phyloP scores from a whole-genome alignment of 2,113 vertebrate species.

The Triplophysa tibetana region DNA sequence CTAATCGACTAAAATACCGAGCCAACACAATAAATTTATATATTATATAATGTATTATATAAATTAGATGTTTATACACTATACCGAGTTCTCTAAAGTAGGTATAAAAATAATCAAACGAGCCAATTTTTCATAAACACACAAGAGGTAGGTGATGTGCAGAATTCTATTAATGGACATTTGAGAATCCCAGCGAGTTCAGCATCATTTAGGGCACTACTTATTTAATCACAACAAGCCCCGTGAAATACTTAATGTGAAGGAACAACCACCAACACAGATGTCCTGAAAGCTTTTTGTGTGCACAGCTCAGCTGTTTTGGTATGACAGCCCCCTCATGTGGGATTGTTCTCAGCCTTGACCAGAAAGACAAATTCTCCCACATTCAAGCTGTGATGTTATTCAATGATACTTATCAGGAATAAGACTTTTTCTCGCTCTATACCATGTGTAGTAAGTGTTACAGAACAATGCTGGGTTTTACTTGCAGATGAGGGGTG shows the following conservation, averaged over 20 bases:
- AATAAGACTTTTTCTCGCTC: no score
- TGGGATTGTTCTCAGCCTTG: conserved; percentile 15
- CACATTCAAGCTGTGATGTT: neutral
- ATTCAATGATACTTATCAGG: no score
- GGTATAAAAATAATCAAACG: no score
- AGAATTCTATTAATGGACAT: neutral
- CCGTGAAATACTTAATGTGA: neutral
- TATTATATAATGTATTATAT: no score
- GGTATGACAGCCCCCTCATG: neutral
- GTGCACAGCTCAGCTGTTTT: conserved; percentile 29
- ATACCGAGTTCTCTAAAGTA: no score
- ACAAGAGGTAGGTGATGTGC: no score
- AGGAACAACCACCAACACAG: conserved; percentile 15
- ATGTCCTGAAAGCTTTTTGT: conserved; percentile 5
- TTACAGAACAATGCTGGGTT: neutral
- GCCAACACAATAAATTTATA: no score
- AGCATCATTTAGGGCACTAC: neutral
- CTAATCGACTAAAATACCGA: no score
- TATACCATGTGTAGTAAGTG: no score
- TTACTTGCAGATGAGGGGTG: neutral
- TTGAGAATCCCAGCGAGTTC: neutral
- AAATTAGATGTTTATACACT: no score
- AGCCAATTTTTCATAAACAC: no score
- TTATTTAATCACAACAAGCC: neutral
- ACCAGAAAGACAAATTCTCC: conserved; percentile 13